Percentiles rank a stretch among this genome's conserved stretches.
Evolutionary conservation across 2,113 vertebrate genomes (phyloP).

Genomic region (Chrysemys picta): DNA sequence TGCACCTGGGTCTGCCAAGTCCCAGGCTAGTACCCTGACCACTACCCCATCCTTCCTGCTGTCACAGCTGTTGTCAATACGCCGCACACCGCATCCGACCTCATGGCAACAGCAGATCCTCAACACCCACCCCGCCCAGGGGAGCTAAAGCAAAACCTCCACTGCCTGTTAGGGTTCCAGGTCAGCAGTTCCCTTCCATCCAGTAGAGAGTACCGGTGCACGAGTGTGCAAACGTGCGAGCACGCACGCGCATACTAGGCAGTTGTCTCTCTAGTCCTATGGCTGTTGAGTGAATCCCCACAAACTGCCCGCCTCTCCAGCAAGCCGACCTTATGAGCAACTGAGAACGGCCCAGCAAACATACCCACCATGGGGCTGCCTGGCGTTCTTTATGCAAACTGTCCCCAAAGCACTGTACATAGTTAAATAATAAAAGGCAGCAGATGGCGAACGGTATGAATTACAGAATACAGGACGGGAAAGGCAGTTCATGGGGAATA

Average conservation of each 20-base stretch:
- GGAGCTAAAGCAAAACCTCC: background rate
- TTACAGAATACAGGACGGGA: conserved; percentile 2
- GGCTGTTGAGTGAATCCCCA: background rate
- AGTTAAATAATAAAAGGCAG: conserved; percentile 24
- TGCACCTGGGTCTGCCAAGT: no score
- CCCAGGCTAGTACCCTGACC: background rate
- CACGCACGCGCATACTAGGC: background rate
- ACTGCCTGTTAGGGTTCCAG: background rate
- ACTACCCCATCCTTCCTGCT: accelerated
- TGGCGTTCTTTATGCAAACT: accelerated
- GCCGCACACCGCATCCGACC: background rate
- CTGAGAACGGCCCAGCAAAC: accelerated
- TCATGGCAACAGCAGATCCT: background rate
- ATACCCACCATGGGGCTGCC: accelerated
- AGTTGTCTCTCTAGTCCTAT: background rate
- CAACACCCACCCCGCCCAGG: background rate
- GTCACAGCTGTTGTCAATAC: background rate
- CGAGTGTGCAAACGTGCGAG: background rate
- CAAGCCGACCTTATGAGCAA: accelerated
- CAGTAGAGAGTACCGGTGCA: background rate
- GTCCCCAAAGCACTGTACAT: background rate
- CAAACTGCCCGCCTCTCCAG: background rate
- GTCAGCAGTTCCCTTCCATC: background rate
- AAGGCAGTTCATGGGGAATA: background rate
- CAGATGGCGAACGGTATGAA: conserved; percentile 44